phyloP scores from a whole-genome alignment of 2,797 vertebrate species.

The Anableps anableps region DNA sequence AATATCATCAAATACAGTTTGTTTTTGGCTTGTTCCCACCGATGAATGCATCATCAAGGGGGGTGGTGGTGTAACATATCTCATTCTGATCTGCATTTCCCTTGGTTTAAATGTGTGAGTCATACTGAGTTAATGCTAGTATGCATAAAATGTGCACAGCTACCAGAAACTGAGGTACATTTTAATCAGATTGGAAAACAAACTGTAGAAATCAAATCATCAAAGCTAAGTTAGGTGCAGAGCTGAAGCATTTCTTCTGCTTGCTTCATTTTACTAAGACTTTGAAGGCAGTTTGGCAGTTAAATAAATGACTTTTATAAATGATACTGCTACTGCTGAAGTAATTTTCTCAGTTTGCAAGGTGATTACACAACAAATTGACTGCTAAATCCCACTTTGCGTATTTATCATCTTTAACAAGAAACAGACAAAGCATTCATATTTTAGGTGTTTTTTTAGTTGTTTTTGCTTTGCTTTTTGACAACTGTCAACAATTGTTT shows the following conservation, averaged over 20 bases:
- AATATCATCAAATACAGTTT: slow-evolving; percentile 50
- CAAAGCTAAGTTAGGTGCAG: neutral
- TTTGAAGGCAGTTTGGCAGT: neutral
- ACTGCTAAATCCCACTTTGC: neutral
- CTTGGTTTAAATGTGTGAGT: slow-evolving; percentile 48
- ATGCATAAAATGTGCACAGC: slow-evolving; percentile 27
- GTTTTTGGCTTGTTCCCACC: slow-evolving; percentile 44
- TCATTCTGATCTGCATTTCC: slow-evolving; percentile 25
- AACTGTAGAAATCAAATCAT: neutral
- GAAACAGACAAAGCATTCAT: neutral
- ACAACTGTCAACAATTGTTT: too few species aligned
- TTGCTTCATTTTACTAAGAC: too few species aligned
- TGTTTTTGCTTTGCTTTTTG: neutral
- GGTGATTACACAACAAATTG: neutral
- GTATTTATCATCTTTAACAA: neutral
- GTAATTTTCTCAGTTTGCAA: neutral
- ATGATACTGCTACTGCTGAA: neutral
- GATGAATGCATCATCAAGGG: slow-evolving; percentile 55
- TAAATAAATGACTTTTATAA: neutral
- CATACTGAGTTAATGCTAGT: slow-evolving; percentile 45
- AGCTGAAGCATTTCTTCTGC: too few species aligned
- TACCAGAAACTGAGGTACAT: neutral
- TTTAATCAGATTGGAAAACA: neutral
- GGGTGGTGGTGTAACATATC: slow-evolving; percentile 43
- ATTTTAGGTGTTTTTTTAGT: neutral